Percentiles rank a stretch among this genome's conserved stretches.
Evolutionary conservation across 2,113 vertebrate genomes (phyloP).

Genomic region (Oncorhynchus mykiss): DNA sequence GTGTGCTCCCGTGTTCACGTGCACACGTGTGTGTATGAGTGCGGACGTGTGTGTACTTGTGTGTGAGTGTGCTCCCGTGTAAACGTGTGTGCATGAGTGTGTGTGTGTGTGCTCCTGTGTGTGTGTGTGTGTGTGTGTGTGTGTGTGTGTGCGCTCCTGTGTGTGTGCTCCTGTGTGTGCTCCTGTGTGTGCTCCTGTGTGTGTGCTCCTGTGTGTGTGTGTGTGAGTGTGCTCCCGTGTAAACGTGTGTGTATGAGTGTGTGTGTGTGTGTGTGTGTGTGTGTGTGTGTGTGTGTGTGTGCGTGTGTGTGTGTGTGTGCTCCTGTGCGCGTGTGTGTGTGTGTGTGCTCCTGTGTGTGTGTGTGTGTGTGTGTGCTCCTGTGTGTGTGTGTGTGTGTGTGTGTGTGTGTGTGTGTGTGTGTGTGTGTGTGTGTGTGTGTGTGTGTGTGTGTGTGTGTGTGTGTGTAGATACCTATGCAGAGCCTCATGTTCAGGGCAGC

Average conservation of each 20-base stretch:
- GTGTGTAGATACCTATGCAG: conserved; percentile 48
- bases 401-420: too few relatives aligned
- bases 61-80: background rate
- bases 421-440: background rate
- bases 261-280: background rate
- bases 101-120: background rate
- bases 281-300: background rate
- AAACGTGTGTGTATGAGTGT: background rate
- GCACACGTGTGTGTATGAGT: background rate
- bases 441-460: background rate
- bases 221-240: background rate
- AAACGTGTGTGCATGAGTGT: background rate
- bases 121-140: too few relatives aligned
- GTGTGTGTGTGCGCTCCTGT: too few relatives aligned
- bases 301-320: background rate
- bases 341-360: background rate
- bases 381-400: background rate
- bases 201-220: background rate
- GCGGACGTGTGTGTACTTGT: background rate
- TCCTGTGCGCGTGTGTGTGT: background rate
- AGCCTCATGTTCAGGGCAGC: conserved; percentile 47
- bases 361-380: background rate
- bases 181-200: background rate
- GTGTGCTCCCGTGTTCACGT: too few relatives aligned
- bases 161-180: background rate